Evolutionary conservation across 2,797 vertebrate species (phyloP).

Genomic region (Botia kubotai): DNA sequence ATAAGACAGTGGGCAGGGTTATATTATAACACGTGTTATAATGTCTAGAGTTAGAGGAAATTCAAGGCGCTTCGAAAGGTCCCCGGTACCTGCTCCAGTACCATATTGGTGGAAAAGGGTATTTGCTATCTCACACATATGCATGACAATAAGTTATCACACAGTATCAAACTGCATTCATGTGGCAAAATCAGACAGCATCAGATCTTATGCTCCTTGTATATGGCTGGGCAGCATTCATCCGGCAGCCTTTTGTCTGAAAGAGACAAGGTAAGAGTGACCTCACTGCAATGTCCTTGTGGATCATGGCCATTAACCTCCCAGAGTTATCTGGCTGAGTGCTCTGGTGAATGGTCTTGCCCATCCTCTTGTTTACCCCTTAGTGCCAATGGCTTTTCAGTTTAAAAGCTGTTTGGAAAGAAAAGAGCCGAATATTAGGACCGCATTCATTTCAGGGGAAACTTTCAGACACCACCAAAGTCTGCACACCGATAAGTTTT

Average conservation of each 20-base stretch:
- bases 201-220: slow-evolving; percentile 18
- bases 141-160: background rate
- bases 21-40: background rate
- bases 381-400: slow-evolving; percentile 25
- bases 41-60: no score
- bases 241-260: slow-evolving; percentile 21
- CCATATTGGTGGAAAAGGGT: slow-evolving; percentile 46
- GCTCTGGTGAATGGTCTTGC: slow-evolving; percentile 44
- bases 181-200: background rate
- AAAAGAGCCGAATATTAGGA: background rate
- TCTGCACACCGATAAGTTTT: slow-evolving; percentile 28
- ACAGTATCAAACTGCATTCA: slow-evolving; percentile 1
- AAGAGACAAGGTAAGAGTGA: slow-evolving; percentile 39
- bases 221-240: slow-evolving; percentile 19
- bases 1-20: background rate
- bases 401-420: background rate
- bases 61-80: background rate
- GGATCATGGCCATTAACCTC: slow-evolving; percentile 50
- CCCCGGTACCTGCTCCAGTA: slow-evolving; percentile 14
- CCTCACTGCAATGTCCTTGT: slow-evolving; percentile 55
- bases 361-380: slow-evolving; percentile 35
- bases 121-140: slow-evolving; percentile 30
- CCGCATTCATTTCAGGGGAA: background rate
- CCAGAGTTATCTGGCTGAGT: slow-evolving; percentile 52
- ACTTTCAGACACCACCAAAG: background rate